Evolutionary conservation across 1,140 invertebrate species (phyloP).

Genomic region (Cotesia typhae): DNA sequence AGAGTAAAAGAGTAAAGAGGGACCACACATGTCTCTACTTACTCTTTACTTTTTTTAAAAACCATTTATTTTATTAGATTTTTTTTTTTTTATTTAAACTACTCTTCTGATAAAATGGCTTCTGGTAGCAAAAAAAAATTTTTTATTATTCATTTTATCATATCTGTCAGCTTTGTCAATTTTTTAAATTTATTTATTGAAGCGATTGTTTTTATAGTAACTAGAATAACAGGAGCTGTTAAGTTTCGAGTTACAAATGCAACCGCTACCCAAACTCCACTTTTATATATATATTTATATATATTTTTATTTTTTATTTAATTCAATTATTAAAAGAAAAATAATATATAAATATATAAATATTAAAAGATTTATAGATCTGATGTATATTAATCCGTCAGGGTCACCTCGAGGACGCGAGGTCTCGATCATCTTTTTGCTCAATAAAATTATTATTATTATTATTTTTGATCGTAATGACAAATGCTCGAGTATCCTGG

Average conservation of each 20-base stretch:
- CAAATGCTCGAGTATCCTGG: too few relatives aligned
- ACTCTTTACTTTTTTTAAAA: slow-evolving; percentile 9
- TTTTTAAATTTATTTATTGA: too few relatives aligned
- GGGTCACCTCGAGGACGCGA: too few relatives aligned
- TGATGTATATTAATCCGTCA: not conserved
- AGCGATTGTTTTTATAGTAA: not conserved
- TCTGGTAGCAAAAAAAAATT: too few relatives aligned
- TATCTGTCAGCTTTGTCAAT: too few relatives aligned
- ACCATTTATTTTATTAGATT: too few relatives aligned
- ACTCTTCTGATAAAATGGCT: too few relatives aligned
- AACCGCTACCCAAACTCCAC: slow-evolving; percentile 40
- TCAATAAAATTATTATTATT: too few relatives aligned
- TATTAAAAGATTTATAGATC: not conserved
- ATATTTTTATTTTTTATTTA: not conserved
- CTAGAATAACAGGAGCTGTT: not conserved
- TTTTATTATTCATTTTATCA: too few relatives aligned
- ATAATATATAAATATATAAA: not conserved
- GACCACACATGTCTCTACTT: slow-evolving; percentile 50
- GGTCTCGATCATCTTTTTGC: too few relatives aligned
- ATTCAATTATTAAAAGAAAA: not conserved
- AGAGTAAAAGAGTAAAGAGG: slow-evolving; percentile 32
- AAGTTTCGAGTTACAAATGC: slow-evolving; percentile 46
- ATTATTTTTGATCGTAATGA: too few relatives aligned
- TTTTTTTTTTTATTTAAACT: too few relatives aligned
- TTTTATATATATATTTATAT: not conserved